phyloP scores from a whole-genome alignment of 1,140 invertebrate genomes.

The Apis florea region DNA sequence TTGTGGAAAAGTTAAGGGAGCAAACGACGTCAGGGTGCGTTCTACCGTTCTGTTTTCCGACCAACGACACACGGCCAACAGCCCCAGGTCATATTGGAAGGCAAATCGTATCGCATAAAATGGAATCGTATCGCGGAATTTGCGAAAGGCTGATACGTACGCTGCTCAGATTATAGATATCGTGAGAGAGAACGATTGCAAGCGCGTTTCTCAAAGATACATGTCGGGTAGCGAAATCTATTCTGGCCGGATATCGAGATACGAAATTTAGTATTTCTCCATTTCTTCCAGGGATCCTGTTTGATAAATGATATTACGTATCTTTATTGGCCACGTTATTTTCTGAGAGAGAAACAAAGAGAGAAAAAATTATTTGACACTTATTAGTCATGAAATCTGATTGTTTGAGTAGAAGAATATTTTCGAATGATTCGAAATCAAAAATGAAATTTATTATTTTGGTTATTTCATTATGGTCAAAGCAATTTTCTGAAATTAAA shows the following conservation, averaged over 20 bases:
- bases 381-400: no score
- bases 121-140: slow-evolving; percentile 17
- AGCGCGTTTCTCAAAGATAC: neutral
- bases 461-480: neutral
- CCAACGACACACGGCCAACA: neutral
- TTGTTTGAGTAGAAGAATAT: no score
- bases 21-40: neutral
- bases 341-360: neutral
- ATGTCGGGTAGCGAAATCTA: neutral
- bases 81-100: neutral
- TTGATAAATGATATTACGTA: neutral
- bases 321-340: no score
- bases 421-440: no score
- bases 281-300: neutral
- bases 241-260: neutral
- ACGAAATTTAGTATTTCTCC: neutral
- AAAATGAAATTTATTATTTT: no score
- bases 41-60: neutral
- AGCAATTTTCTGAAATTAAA: neutral
- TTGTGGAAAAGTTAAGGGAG: neutral
- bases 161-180: slow-evolving; percentile 15
- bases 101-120: neutral
- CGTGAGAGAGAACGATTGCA: neutral
- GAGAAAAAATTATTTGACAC: no score
- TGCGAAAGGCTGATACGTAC: slow-evolving; percentile 1